Percentiles rank a stretch among this genome's conserved stretches.
phyloP scores from a whole-genome alignment of 2,888 invertebrate genomes.

The Aleiodes alternator region DNA sequence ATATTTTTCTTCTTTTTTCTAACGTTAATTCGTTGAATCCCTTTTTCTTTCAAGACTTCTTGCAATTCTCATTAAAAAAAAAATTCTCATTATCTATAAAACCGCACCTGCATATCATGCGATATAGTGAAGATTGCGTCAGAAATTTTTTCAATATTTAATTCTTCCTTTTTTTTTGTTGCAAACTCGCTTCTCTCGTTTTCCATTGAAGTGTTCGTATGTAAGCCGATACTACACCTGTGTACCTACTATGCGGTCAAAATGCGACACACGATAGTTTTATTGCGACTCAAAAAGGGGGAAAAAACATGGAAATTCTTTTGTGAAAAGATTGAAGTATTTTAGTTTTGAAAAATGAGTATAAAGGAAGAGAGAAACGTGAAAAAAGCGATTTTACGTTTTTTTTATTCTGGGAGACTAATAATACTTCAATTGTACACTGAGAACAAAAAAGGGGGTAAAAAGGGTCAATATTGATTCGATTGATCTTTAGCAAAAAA shows the following conservation, averaged over 20 bases:
- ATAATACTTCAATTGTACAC: too few relatives aligned
- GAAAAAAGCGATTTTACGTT: background rate
- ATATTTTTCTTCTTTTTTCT: background rate
- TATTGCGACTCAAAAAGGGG: conserved; percentile 8
- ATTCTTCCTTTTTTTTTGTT: too few relatives aligned
- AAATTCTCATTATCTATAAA: background rate
- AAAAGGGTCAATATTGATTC: too few relatives aligned
- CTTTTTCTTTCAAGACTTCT: background rate
- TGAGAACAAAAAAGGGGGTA: too few relatives aligned
- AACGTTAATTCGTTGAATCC: background rate
- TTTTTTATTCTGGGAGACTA: background rate
- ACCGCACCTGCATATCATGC: background rate
- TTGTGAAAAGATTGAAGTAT: background rate
- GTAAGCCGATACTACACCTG: background rate
- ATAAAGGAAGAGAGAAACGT: too few relatives aligned
- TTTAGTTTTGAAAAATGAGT: background rate
- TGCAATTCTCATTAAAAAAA: background rate
- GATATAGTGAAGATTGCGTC: background rate
- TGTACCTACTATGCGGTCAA: conserved; percentile 18
- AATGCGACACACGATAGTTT: background rate
- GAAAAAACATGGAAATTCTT: too few relatives aligned
- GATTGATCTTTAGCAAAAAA: background rate
- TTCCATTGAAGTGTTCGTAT: background rate
- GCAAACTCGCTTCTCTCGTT: background rate
- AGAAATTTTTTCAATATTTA: background rate